phyloP scores from a whole-genome alignment of 2,113 vertebrate species.

The Cryptoleucopteryx plumbea region DNA sequence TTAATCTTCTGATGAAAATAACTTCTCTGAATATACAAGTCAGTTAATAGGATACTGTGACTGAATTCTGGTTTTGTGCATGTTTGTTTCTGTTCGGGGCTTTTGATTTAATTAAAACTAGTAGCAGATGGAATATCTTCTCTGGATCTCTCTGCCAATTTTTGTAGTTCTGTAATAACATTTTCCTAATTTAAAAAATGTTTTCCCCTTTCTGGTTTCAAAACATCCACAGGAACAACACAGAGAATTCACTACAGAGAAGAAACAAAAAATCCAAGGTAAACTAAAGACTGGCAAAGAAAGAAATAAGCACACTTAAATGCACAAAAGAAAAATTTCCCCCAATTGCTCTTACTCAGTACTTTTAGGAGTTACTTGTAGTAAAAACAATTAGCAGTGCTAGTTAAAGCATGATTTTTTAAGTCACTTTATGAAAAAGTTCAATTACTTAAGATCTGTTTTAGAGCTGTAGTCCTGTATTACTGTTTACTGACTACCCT shows the following conservation, averaged over 20 bases:
- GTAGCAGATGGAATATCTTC: conserved; percentile 18
- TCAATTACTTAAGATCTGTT: neutral
- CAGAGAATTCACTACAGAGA: neutral
- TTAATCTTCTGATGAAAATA: neutral
- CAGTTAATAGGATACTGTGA: neutral
- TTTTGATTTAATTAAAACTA: conserved; percentile 40
- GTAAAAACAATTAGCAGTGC: neutral
- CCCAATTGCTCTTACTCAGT: neutral
- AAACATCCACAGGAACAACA: neutral
- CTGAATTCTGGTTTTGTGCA: neutral
- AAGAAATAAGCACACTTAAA: neutral
- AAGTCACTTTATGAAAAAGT: neutral
- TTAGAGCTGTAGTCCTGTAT: neutral
- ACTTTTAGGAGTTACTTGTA: neutral
- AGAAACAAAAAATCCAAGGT: neutral
- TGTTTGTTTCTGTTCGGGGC: neutral
- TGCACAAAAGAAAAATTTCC: neutral
- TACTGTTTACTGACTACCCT: neutral
- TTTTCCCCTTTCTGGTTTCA: neutral
- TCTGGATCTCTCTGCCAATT: neutral
- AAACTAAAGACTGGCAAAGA: neutral
- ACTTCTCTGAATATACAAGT: neutral
- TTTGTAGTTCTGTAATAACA: neutral
- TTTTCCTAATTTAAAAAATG: conserved; percentile 5
- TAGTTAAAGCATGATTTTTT: neutral